Percentiles rank a stretch among this genome's conserved stretches.
Evolutionary conservation across 2,888 invertebrate species (phyloP).

Genomic region (Scelioninae gen. 2): DNA sequence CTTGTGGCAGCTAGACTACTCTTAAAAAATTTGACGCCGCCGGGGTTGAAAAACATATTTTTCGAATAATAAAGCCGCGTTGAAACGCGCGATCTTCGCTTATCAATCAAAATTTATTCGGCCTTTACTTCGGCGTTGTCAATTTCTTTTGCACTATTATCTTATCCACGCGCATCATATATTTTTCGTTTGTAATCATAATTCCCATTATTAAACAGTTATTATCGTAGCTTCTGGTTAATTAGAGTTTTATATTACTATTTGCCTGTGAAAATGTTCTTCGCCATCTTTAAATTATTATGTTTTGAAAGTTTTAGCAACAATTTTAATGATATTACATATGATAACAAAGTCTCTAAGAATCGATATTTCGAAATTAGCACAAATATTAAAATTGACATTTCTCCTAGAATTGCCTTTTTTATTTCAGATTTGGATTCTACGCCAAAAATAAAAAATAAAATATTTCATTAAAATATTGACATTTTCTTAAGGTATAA

Average conservation of each 20-base stretch:
- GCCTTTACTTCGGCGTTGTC: conserved; percentile 28
- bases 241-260: conserved; percentile 13
- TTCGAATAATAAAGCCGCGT: conserved; percentile 40
- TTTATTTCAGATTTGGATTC: too few relatives aligned
- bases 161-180: neutral
- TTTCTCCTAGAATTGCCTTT: too few relatives aligned
- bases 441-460: too few relatives aligned
- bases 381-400: too few relatives aligned
- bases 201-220: conserved; percentile 34
- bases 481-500: too few relatives aligned
- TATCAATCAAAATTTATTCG: conserved; percentile 42
- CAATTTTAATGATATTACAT: too few relatives aligned
- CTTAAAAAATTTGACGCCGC: conserved; percentile 34
- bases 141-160: conserved; percentile 15
- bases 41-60: conserved; percentile 43
- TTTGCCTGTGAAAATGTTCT: conserved; percentile 28
- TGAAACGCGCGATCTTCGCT: conserved; percentile 38
- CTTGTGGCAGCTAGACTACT: conserved; percentile 39
- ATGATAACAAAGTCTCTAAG: too few relatives aligned
- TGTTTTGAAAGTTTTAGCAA: too few relatives aligned
- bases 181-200: conserved; percentile 27
- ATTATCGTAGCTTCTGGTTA: conserved; percentile 42
- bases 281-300: conserved; percentile 1
- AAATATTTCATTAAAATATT: too few relatives aligned
- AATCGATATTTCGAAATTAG: too few relatives aligned